Conservation (phyloP, 1,140 invertebrate genomes). For the Belonocnema kinseyi region DNA sequence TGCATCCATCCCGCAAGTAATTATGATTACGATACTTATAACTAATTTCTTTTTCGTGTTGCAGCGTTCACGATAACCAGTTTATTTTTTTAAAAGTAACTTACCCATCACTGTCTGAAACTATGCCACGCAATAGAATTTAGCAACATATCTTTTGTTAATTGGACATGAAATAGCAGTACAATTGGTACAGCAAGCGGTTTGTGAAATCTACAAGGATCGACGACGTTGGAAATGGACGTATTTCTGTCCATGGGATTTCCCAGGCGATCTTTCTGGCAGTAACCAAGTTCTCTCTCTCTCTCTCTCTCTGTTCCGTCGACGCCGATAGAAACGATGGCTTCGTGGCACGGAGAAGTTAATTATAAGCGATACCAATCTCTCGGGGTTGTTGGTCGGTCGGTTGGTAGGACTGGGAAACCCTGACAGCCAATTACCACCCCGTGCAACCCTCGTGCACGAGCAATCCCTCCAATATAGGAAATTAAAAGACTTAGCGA, state of each 20-base stretch:
- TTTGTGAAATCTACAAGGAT: conserved; percentile 4
- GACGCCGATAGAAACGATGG: conserved; percentile 71
- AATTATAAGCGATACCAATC: conserved; percentile 78
- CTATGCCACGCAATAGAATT: background rate
- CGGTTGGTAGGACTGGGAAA: conserved; percentile 72
- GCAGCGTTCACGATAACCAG: too few relatives aligned
- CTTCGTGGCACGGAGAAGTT: conserved; percentile 77
- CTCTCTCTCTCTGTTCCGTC: conserved; percentile 45
- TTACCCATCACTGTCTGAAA: too few relatives aligned
- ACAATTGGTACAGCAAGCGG: background rate
- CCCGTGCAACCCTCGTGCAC: conserved; percentile 69
- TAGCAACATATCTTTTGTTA: background rate
- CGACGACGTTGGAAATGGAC: conserved; percentile 7
- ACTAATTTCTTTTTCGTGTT: too few relatives aligned
- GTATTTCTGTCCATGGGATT: conserved; percentile 32
- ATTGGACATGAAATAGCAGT: background rate
- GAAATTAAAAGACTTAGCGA: conserved; percentile 74
- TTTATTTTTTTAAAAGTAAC: too few relatives aligned
- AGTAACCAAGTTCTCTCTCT: conserved; percentile 18
- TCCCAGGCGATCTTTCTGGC: conserved; percentile 38
- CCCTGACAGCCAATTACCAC: conserved; percentile 77
- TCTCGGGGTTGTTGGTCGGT: conserved; percentile 73
- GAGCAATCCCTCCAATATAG: conserved; percentile 67
- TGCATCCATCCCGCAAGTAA: too few relatives aligned
- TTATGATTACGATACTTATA: too few relatives aligned